phyloP scores from a whole-genome alignment of 2,113 vertebrate genomes.

The Lates calcarifer region DNA sequence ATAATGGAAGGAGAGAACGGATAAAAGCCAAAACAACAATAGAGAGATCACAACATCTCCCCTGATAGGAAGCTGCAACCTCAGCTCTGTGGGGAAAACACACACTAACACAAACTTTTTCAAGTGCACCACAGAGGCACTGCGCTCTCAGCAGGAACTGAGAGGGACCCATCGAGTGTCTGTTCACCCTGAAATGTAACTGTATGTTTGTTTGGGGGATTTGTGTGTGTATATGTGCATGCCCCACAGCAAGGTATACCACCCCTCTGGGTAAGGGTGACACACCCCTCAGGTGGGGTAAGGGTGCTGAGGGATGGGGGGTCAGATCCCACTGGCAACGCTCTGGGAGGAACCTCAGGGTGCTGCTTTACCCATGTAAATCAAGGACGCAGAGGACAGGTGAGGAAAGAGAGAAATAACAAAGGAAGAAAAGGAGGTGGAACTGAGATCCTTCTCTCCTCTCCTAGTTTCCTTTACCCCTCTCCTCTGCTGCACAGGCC shows the following conservation, averaged over 20 bases:
- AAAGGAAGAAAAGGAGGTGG: not conserved
- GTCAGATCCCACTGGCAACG: conserved; percentile 51
- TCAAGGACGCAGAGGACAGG: conserved; percentile 20
- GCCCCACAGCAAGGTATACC: conserved; percentile 64
- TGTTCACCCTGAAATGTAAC: conserved; percentile 16
- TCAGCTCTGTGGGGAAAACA: conserved; percentile 60
- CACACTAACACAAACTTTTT: conserved; percentile 37
- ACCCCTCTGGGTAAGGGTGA: conserved; percentile 71
- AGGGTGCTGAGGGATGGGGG: conserved; percentile 38
- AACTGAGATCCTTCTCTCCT: conserved; percentile 24
- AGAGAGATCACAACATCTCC: conserved; percentile 66
- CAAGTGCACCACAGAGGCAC: conserved; percentile 28
- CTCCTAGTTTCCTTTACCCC: conserved; percentile 2
- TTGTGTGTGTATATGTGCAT: conserved; percentile 12
- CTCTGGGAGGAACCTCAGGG: conserved; percentile 59
- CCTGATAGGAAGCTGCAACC: conserved; percentile 53
- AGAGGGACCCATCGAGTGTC: conserved; percentile 1
- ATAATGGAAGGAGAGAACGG: conserved; percentile 35
- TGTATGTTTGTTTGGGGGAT: conserved; percentile 47
- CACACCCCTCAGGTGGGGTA: conserved; percentile 64
- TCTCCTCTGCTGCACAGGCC: not conserved
- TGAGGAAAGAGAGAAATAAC: conserved; percentile 7
- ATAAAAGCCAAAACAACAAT: conserved; percentile 66
- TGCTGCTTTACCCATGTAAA: conserved; percentile 54
- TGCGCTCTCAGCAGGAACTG: conserved; percentile 54